Base-by-base conservation (phyloP, 2,797 vertebrate genomes). In the Lindbergichthys nudifrons region DNA sequence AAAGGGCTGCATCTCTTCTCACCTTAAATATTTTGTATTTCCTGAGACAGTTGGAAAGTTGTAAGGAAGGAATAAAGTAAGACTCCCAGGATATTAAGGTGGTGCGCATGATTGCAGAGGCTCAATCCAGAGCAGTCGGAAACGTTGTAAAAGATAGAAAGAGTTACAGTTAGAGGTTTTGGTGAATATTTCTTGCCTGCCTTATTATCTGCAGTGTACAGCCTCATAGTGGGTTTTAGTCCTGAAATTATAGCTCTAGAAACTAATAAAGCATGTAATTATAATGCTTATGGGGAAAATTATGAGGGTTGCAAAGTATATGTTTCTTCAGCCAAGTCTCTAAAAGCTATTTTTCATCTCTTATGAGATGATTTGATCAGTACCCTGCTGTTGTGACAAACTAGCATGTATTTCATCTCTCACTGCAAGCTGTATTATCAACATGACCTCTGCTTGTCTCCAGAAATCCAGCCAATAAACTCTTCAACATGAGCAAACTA, bases 301-400 rank as follows among this genome's bases (percentile, higher is more conserved):
- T 65, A 65, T 8, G 0, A 32, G 6, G 6, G 5, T 32, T 58
- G 14, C 6, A 51, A 45, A 45, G 3, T 52, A 4, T 69, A 60
- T 66, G 63, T 66, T 72, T 53, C 19, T 58, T 41, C 32, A 56
- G 70, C 50, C 58, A 64, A 10, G 47, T 68, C 66, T 76, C 84
- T 77, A 41, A 70, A 77, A 74, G 16, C 54, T 56, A 70, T 81
- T 83, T 79, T 14, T 10, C 9, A 21, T 71, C 36, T 64, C 6
- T 81, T 66, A 72, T 74, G 32, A 68, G 14, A 65, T 48, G 52
- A 80, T 73, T 77, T 77, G 51, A 83, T 82, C 62, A 77, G 62
- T 70, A 60, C 66, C 82, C 82, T 48, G 39, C 62, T 73, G 75
- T 75, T 82, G 39, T 74, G 65, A 87, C 68, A 82, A 83, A 84